phyloP scores from a whole-genome alignment of 2,113 vertebrate genomes.

The Casuarius casuarius region DNA sequence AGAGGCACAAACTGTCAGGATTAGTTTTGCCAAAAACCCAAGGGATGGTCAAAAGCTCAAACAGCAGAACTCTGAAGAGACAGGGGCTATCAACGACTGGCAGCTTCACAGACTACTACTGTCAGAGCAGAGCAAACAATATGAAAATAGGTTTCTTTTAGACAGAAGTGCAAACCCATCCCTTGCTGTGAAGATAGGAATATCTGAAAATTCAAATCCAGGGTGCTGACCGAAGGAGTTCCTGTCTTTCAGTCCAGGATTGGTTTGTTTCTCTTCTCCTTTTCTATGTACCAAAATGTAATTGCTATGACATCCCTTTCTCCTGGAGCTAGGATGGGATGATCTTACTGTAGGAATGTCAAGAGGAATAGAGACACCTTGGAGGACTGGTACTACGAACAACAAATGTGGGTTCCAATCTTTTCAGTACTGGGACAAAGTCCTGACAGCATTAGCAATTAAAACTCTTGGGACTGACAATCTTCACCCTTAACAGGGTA shows the following conservation, averaged over 20 bases:
- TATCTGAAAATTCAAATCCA: neutral
- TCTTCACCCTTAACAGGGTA: neutral
- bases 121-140: neutral
- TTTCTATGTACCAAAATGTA: neutral
- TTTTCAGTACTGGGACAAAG: neutral
- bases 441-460: neutral
- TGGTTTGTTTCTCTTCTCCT: neutral
- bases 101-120: neutral
- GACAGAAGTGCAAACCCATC: neutral
- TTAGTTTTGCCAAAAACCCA: neutral
- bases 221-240: neutral
- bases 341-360: neutral
- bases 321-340: neutral
- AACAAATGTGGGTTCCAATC: neutral
- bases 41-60: neutral
- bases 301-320: neutral
- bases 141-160: neutral
- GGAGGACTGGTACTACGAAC: neutral
- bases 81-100: neutral
- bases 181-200: neutral
- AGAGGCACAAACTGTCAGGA: neutral
- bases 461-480: neutral
- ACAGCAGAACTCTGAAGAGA: neutral
- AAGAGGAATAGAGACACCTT: neutral
- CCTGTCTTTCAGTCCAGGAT: neutral